Conservation (phyloP, 2,797 vertebrate genomes). For the Vireo griseus region DNA sequence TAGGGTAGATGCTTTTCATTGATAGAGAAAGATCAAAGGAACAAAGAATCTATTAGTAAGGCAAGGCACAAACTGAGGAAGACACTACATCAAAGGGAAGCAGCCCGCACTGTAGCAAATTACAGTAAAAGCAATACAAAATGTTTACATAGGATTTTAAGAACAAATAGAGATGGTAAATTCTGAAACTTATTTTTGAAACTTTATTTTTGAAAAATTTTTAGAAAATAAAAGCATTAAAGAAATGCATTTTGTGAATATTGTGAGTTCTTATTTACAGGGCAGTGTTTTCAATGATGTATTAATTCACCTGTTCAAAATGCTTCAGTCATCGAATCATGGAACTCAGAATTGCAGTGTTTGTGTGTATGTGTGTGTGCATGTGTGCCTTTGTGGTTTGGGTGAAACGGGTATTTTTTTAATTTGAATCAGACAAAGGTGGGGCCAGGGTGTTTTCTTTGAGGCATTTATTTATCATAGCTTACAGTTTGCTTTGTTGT, state of each 20-base stretch:
- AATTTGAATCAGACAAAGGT: slow-evolving; percentile 57
- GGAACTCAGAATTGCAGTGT: background rate
- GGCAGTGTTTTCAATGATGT: background rate
- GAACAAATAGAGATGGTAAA: background rate
- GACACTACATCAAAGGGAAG: background rate
- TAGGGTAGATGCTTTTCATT: background rate
- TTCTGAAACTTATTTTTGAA: background rate
- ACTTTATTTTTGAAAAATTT: background rate
- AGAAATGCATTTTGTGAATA: background rate
- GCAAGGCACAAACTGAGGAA: background rate
- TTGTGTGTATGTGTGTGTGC: background rate
- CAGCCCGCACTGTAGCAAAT: background rate
- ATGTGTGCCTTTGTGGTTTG: slow-evolving; percentile 19
- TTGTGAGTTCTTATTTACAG: background rate
- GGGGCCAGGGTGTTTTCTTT: slow-evolving; percentile 58
- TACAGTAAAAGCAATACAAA: background rate
- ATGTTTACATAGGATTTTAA: background rate
- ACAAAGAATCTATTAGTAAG: background rate
- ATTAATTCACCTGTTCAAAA: background rate
- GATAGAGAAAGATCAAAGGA: background rate
- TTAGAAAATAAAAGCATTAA: background rate
- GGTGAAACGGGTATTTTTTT: slow-evolving; percentile 56
- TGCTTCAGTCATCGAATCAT: background rate
- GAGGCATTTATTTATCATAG: slow-evolving; percentile 56
- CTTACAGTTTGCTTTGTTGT: slow-evolving; percentile 61